A percentile compares a stretch with the other conserved stretches of the same genome.
Conservation (phyloP, 2,888 invertebrate species). For the Lampropteryx suffumata region DNA sequence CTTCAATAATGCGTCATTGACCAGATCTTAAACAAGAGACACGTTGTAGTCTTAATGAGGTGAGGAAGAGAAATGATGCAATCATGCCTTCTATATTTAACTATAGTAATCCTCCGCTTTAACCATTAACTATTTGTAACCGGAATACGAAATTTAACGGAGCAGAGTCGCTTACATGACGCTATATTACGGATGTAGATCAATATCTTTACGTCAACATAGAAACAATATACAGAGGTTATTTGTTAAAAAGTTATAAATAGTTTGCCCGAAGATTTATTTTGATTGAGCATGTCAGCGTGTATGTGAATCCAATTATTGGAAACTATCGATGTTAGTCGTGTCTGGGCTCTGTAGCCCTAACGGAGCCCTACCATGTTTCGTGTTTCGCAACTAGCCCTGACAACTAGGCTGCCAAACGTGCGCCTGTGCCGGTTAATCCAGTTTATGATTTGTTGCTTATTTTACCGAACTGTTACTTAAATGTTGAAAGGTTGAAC, state of each 20-base stretch:
- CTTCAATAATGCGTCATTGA: too few species aligned
- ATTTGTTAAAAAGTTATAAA: too few species aligned
- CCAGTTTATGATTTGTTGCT: slow-evolving; percentile 38
- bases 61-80: slow-evolving; percentile 24
- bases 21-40: slow-evolving; percentile 13
- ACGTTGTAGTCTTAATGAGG: slow-evolving; percentile 18
- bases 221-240: too few species aligned
- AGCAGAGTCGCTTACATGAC: slow-evolving; percentile 4
- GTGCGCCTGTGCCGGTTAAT: slow-evolving; percentile 32
- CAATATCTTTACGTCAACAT: not conserved
- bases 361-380: slow-evolving; percentile 31
- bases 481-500: slow-evolving; percentile 13
- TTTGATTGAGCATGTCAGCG: not conserved
- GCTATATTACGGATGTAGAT: slow-evolving; percentile 4
- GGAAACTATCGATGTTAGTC: slow-evolving; percentile 9
- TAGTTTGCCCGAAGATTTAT: too few species aligned
- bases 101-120: slow-evolving; percentile 15
- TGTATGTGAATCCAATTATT: slow-evolving; percentile 2
- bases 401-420: slow-evolving; percentile 35
- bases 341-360: slow-evolving; percentile 26
- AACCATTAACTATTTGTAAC: slow-evolving; percentile 7
- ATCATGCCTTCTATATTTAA: slow-evolving; percentile 15
- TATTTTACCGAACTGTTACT: slow-evolving; percentile 26
- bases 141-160: slow-evolving; percentile 3
- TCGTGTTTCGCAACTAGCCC: slow-evolving; percentile 38